Percentiles rank a stretch among this genome's conserved stretches.
Conservation (phyloP, 2,888 invertebrate genomes). For the Troides oblongomaculatus region DNA sequence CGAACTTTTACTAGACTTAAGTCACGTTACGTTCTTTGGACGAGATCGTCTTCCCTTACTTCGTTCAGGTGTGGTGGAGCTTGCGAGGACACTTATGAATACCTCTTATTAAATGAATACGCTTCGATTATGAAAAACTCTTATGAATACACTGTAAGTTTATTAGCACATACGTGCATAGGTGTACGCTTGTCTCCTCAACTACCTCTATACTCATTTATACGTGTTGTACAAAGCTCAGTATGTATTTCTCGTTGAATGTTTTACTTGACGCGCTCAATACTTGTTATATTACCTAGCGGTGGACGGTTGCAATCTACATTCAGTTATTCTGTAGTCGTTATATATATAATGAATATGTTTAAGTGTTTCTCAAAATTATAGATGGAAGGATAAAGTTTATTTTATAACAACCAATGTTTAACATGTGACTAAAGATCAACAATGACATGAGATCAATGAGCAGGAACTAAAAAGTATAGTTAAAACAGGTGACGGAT, state of each 20-base stretch:
- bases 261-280: slow-evolving; percentile 39
- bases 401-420: slow-evolving; percentile 17
- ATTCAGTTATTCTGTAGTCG: not conserved
- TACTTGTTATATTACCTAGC: slow-evolving; percentile 16
- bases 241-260: slow-evolving; percentile 38
- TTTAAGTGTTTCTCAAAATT: slow-evolving; percentile 16
- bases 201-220: slow-evolving; percentile 61
- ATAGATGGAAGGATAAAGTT: slow-evolving; percentile 1
- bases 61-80: slow-evolving; percentile 24
- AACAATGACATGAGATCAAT: too few species aligned
- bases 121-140: slow-evolving; percentile 62
- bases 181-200: slow-evolving; percentile 39
- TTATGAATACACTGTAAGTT: slow-evolving; percentile 62
- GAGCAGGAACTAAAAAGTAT: too few species aligned
- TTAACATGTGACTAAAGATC: not conserved
- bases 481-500: too few species aligned
- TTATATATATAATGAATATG: not conserved
- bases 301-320: not conserved
- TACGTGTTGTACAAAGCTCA: slow-evolving; percentile 28
- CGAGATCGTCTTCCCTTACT: slow-evolving; percentile 43
- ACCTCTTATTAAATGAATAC: slow-evolving; percentile 36
- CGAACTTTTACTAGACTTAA: slow-evolving; percentile 36
- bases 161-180: slow-evolving; percentile 51
- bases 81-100: not conserved
- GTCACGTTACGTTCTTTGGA: slow-evolving; percentile 33